These are phyloP conservation scores for Maniola hyperantus DNA, from an alignment of 2,888 invertebrate species.

Conservation along the genomic window DNA sequence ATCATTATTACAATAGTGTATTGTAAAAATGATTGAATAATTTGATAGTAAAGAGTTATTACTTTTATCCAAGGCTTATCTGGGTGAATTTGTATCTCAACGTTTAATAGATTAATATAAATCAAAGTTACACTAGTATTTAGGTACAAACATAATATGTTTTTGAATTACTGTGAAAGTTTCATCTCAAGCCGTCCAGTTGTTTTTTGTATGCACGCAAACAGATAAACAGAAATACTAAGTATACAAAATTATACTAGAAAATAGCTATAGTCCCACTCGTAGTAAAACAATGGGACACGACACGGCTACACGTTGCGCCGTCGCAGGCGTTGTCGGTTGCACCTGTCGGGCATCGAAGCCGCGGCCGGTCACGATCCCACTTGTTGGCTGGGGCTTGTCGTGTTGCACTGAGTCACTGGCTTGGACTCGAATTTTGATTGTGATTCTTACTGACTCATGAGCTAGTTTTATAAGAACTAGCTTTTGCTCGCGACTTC, in stretches of 20 bases:
- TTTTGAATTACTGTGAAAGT: too few relatives aligned
- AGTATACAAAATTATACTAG: not conserved
- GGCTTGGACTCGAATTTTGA: not conserved
- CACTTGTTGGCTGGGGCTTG: conserved; percentile 5
- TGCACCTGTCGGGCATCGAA: conserved; percentile 42
- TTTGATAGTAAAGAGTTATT: too few relatives aligned
- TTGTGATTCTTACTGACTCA: not conserved
- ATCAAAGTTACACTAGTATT: too few relatives aligned
- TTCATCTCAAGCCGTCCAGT: too few relatives aligned
- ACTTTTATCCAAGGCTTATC: too few relatives aligned
- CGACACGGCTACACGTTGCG: not conserved
- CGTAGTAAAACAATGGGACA: conserved; percentile 18
- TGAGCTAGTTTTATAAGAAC: not conserved
- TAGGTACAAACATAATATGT: too few relatives aligned
- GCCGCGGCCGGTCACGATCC: conserved; percentile 39
- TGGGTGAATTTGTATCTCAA: too few relatives aligned
- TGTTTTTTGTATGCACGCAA: too few relatives aligned
- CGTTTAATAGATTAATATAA: too few relatives aligned
- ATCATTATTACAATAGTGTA: too few relatives aligned
- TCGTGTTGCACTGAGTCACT: not conserved
- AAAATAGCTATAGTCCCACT: not conserved
- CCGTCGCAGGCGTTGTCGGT: not conserved
- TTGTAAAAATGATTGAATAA: too few relatives aligned
- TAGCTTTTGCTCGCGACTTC: not conserved
- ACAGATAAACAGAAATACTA: not conserved